phyloP scores from a whole-genome alignment of 1,140 invertebrate genomes.

The Magallana ariakensis region DNA sequence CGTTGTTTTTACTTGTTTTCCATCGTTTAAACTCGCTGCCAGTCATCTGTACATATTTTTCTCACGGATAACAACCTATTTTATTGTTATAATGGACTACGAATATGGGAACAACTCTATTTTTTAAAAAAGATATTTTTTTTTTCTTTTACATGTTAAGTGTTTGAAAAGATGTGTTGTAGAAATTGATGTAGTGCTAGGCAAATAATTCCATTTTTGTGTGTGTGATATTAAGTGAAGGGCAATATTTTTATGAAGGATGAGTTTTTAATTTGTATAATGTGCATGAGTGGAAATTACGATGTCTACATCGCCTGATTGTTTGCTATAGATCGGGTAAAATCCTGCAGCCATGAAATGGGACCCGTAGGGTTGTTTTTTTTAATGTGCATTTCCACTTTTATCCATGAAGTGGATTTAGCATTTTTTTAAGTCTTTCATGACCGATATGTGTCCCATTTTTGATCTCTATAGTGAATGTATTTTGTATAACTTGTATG shows the following conservation, averaged over 20 bases:
- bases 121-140: constrained; percentile 43
- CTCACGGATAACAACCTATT: constrained; percentile 52
- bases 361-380: constrained; percentile 47
- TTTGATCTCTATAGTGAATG: constrained; percentile 43
- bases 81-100: constrained; percentile 52
- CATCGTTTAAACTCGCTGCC: background rate
- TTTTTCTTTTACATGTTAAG: constrained; percentile 47
- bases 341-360: constrained; percentile 58
- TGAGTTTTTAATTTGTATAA: background rate
- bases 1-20: background rate
- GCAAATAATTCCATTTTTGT: constrained; percentile 39
- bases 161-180: constrained; percentile 54
- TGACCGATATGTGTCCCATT: constrained; percentile 49
- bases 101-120: constrained; percentile 59
- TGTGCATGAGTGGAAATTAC: constrained; percentile 36
- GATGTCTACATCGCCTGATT: constrained; percentile 20
- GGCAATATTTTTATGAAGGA: constrained; percentile 43
- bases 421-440: constrained; percentile 47
- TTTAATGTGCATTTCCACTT: constrained; percentile 44
- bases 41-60: constrained; percentile 51
- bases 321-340: constrained; percentile 29
- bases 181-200: constrained; percentile 58
- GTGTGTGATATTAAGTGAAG: constrained; percentile 39
- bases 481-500: constrained; percentile 47
- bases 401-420: constrained; percentile 7